phyloP scores from a whole-genome alignment of 2,888 invertebrate species.

The Harpagoxenus sublaevis region DNA sequence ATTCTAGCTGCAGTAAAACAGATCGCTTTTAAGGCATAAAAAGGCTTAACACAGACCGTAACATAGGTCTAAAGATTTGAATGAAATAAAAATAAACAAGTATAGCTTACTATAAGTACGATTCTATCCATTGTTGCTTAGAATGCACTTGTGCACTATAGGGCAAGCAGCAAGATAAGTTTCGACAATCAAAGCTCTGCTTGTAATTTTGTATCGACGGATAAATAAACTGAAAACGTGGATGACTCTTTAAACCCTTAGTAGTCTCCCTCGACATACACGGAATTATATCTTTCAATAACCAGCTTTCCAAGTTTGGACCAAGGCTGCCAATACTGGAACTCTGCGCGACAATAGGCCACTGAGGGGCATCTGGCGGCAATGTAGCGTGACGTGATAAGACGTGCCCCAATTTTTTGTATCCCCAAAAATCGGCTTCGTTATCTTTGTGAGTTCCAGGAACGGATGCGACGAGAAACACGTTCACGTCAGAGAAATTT shows the following conservation, averaged over 20 bases:
- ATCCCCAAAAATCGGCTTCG: constrained; percentile 89
- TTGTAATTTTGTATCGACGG: constrained; percentile 95
- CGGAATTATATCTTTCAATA: constrained; percentile 91
- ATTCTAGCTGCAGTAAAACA: neutral
- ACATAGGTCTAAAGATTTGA: neutral
- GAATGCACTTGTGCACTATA: constrained; percentile 92
- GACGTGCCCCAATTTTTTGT: constrained; percentile 84
- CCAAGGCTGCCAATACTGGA: constrained; percentile 97
- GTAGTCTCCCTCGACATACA: constrained; percentile 88
- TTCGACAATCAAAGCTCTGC: constrained; percentile 93
- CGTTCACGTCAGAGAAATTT: constrained; percentile 94
- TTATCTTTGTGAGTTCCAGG: constrained; percentile 92
- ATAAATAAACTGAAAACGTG: constrained; percentile 90
- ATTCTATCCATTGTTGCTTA: constrained; percentile 94
- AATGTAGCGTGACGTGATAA: constrained; percentile 89
- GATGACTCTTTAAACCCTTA: constrained; percentile 87
- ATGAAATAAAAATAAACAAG: neutral
- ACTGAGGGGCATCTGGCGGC: constrained; percentile 86
- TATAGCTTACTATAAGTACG: constrained; percentile 91
- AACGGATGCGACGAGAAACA: constrained; percentile 94
- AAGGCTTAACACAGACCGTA: too few species aligned
- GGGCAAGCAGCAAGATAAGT: constrained; percentile 96
- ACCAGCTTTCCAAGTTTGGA: constrained; percentile 90
- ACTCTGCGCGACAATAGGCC: constrained; percentile 94
- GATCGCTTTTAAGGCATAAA: neutral